Evolutionary conservation across 2,888 invertebrate genomes (phyloP).

Genomic region (Philopedon plagiatum): DNA sequence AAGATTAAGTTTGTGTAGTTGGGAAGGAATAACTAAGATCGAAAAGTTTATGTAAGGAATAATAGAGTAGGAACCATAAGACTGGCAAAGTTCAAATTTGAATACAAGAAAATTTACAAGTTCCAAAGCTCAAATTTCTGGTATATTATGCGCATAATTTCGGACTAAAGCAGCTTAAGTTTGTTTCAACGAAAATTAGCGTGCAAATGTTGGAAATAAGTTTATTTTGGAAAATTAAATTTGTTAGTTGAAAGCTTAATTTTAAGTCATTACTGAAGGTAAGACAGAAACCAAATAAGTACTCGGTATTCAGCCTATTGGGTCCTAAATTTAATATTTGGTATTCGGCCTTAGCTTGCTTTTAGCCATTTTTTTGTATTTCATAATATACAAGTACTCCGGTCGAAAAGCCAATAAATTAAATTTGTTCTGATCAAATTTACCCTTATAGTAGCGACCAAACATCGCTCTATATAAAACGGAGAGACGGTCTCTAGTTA

Average conservation of each 20-base stretch:
- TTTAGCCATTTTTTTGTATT: no score
- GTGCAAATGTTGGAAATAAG: neutral
- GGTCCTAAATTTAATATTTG: no score
- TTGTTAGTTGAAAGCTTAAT: neutral
- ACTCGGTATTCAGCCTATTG: no score
- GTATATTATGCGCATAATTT: conserved; percentile 19
- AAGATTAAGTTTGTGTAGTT: conserved; percentile 10
- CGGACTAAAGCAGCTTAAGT: neutral
- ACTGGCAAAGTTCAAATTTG: conserved; percentile 11
- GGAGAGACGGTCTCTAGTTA: no score
- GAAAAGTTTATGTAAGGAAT: conserved; percentile 5
- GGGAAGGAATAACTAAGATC: neutral
- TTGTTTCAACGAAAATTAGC: neutral
- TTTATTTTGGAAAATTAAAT: conserved; percentile 1
- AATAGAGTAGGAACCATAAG: conserved; percentile 11
- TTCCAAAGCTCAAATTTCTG: conserved; percentile 1
- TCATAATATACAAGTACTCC: no score
- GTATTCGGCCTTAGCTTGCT: no score
- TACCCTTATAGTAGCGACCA: no score
- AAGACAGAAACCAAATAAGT: no score
- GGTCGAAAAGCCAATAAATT: no score
- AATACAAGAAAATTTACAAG: conserved; percentile 8
- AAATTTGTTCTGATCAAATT: no score
- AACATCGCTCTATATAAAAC: no score
- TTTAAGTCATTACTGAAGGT: no score